Percentiles rank a stretch among this genome's conserved stretches.
phyloP scores from a whole-genome alignment of 1,140 invertebrate genomes.

The Marisa cornuarietis region DNA sequence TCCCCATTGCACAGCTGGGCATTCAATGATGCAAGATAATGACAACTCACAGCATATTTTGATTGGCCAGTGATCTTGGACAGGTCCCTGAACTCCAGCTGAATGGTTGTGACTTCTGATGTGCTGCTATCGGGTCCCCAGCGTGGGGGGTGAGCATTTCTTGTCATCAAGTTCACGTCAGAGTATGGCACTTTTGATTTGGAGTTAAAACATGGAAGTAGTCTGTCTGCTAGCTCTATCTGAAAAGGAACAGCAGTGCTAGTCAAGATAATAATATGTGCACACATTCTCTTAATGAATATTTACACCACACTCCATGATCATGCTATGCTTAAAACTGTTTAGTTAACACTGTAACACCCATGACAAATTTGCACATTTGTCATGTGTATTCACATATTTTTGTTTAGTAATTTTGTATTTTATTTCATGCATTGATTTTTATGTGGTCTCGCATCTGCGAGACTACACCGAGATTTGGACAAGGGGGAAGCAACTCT shows the following conservation, averaged over 20 bases:
- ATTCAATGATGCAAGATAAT: not conserved
- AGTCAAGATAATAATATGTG: no score
- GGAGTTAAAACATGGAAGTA: constrained; percentile 96
- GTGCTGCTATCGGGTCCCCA: constrained; percentile 84
- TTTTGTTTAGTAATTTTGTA: no score
- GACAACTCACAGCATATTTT: constrained; percentile 83
- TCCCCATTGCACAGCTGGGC: not conserved
- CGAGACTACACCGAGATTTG: no score
- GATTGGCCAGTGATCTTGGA: constrained; percentile 93
- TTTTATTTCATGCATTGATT: no score
- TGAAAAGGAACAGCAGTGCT: constrained; percentile 26
- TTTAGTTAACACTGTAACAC: no score
- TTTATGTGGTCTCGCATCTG: no score
- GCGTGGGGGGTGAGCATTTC: constrained; percentile 71
- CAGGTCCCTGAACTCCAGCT: constrained; percentile 95
- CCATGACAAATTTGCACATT: no score
- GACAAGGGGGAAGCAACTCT: no score
- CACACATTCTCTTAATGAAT: no score
- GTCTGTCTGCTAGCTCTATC: constrained; percentile 86
- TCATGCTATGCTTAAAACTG: no score
- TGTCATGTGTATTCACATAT: no score
- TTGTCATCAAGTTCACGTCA: constrained; percentile 89
- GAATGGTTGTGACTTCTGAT: constrained; percentile 72
- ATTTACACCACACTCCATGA: no score
- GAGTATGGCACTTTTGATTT: constrained; percentile 96